Base-by-base conservation (phyloP, 2,113 vertebrate genomes). In the Lepidothrix coronata region DNA sequence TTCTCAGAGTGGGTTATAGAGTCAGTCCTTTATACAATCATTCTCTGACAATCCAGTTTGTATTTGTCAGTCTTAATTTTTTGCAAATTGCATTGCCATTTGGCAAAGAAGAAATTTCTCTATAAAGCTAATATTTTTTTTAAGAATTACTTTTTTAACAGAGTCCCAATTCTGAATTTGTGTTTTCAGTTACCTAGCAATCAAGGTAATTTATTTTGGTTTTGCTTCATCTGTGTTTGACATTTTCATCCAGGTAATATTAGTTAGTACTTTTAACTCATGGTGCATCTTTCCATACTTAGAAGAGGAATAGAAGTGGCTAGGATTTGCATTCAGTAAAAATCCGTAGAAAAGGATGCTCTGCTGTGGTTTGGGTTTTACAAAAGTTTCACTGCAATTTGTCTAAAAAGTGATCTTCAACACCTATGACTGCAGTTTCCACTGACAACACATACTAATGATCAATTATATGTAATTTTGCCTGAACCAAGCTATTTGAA, bases 381-480 rank as follows among this genome's bases (percentile, higher is more conserved):
- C 23, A 88, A 20, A 91, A 95, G 73, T 94, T 97, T 85, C 37
- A 28, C 30, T 73, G 49, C 5, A 4, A 37, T 88, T 83, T 94
- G 24, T 88, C 86, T 79, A 57, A 90, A 86, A 92, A 49, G 61
- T 70, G 67, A 80, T 94, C 91, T 93, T 91, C 68, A 68, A 86
- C 76, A 97, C 93, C 83, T 92, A 75, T 94, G 68, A 84, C 68
- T 86, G 73, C 66, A 88, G 76, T 65, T 95, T 86, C 85, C 77
- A 70, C 94, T 96, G 87, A 92, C 79, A 92, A 93, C 82, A 95
- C 51, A 85, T 78, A 37, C 85, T 87, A 94, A 93, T 87, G 93
- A 96, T 90, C 95, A 95, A 96, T 97, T 97, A 95, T 86, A 88
- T 63, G 43, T 73, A 85, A 95, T 96, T 96, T 96, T 92, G 41